A percentile compares a stretch with the other conserved stretches of the same genome.
Evolutionary conservation across 2,797 vertebrate genomes (phyloP).

Genomic region (Periophthalmus magnuspinnatus): DNA sequence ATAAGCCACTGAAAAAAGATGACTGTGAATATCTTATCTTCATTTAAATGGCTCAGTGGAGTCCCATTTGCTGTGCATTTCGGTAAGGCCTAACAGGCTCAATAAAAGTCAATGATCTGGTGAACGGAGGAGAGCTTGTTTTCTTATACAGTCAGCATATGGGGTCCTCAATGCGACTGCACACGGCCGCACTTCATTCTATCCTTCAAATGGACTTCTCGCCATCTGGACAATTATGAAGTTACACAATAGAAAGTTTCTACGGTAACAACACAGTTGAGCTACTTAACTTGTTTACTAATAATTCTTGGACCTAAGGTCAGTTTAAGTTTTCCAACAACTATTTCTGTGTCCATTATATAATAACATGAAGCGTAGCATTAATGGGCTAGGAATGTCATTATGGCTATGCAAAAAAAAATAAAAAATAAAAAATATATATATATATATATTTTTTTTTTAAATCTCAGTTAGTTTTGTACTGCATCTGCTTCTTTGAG

Average conservation of each 20-base stretch:
- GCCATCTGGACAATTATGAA: conserved; percentile 69
- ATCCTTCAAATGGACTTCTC: conserved; percentile 52
- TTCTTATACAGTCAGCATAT: conserved; percentile 67
- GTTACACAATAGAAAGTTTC: conserved; percentile 55
- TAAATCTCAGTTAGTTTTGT: no score
- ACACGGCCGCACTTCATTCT: conserved; percentile 60
- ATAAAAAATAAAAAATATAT: no score
- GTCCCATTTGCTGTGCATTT: conserved; percentile 68
- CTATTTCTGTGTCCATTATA: background rate
- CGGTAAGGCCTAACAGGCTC: conserved; percentile 67
- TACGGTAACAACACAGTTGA: conserved; percentile 35
- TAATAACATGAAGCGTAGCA: background rate
- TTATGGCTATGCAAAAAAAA: background rate
- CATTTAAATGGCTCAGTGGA: conserved; percentile 70
- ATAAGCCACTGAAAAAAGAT: conserved; percentile 53
- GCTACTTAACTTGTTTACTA: background rate
- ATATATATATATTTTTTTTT: no score
- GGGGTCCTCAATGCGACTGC: conserved; percentile 53
- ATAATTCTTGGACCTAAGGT: background rate
- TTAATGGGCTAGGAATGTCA: background rate
- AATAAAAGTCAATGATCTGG: conserved; percentile 79
- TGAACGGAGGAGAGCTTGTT: conserved; percentile 58
- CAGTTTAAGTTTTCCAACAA: background rate
- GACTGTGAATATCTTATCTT: conserved; percentile 79
- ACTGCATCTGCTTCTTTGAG: no score